Evolutionary conservation across 2,888 invertebrate species (phyloP).

Genomic region (Rotaria sp.): DNA sequence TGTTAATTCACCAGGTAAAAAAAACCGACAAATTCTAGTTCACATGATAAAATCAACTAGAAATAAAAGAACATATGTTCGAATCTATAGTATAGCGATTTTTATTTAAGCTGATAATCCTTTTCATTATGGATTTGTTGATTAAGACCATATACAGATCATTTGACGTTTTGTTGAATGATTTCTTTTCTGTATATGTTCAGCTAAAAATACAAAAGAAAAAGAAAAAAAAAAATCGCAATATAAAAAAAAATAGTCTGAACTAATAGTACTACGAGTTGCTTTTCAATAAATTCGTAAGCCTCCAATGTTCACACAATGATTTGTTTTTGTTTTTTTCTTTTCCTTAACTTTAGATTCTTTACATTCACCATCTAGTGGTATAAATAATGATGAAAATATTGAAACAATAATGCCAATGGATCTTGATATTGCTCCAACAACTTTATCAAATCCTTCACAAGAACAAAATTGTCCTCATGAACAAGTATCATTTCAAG

Average conservation of each 20-base stretch:
- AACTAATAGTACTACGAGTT: constrained; percentile 14
- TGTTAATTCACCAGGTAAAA: neutral
- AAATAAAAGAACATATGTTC: neutral
- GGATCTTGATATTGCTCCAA: neutral
- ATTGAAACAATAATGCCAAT: neutral
- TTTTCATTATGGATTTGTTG: neutral
- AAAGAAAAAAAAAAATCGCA: neutral
- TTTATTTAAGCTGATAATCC: neutral
- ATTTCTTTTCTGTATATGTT: constrained; percentile 2
- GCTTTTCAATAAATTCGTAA: neutral
- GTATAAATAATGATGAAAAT: neutral
- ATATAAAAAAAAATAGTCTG: neutral
- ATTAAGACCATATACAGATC: neutral
- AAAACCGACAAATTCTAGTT: neutral
- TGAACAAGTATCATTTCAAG: constrained; percentile 53
- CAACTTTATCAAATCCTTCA: too few species aligned
- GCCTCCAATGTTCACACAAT: neutral
- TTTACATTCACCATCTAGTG: neutral
- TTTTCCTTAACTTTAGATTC: neutral
- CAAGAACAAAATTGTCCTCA: neutral
- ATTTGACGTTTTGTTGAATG: constrained; percentile 1
- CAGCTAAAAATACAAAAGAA: neutral
- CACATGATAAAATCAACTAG: neutral
- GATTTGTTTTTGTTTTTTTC: too few species aligned
- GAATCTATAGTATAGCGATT: neutral